Base-by-base conservation (phyloP, 2,113 vertebrate genomes). In the Archilochus colubris region DNA sequence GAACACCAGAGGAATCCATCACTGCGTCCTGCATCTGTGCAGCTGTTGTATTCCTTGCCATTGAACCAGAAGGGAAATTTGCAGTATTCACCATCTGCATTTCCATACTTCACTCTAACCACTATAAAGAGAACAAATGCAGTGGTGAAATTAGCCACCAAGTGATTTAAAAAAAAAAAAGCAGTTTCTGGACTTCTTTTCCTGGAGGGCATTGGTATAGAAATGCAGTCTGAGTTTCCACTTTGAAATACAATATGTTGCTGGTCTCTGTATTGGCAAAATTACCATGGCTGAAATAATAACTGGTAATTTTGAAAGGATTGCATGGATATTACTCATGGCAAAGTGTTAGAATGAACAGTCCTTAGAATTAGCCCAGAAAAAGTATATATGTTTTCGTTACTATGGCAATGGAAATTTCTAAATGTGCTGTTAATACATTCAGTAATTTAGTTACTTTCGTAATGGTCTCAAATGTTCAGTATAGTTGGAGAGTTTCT, bases 1-100 rank as follows among this genome's bases (percentile, higher is more conserved):
- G 99, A 98, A 61, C 99, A 99, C 99, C 99, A 99, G 63, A 99
- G 98, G 97, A 99, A 99, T 80, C 99, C 99, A 6, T 99, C 99
- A 0, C 93, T 99, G 43, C 99, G 99, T 20, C 99, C 99, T 8
- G 98, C 97, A 5, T 98, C 95, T 0, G 99, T 99, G 68, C 99
- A 99, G 97, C 98, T 99, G 91, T 94, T 98, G 89, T 99, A 99
- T 85, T 99, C 99, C n/a, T 98, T 99, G 86, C 98, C 99, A 50
- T 98, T 98, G 97, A 99, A 99, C 82, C 98, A 95, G 98, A 99
- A 99, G 7, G 99, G 99, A 96, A 99, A 99, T 93, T 99, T 99
- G 92, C 99, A 99, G 96, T 99, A 99, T 92, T 99, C 99, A 11
- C 99, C 99, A 6, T 99, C 99, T 3, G 99, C 99, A 6, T 99